These are phyloP conservation scores for Ophraella communa DNA, from an alignment of 2,888 invertebrate genomes.

Conservation along the genomic window DNA sequence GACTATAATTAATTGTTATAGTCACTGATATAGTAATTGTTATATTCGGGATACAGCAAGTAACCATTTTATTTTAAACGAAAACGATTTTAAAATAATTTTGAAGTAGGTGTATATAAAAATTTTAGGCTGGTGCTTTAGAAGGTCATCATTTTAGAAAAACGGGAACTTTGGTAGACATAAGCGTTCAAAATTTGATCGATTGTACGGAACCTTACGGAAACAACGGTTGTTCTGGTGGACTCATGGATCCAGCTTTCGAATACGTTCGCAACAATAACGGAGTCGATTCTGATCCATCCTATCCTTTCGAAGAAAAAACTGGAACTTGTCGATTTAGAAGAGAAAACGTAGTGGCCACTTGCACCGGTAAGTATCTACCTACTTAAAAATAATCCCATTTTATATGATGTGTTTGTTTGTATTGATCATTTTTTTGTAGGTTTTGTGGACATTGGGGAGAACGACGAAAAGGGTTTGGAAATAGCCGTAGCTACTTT, in stretches of 20 bases:
- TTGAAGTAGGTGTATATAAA: neutral
- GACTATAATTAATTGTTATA: too few species aligned
- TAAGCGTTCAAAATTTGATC: conserved; percentile 66
- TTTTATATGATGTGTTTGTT: neutral
- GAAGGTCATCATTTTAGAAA: conserved; percentile 65
- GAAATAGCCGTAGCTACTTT: conserved; percentile 80
- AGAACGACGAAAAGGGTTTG: conserved; percentile 76
- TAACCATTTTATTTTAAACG: too few species aligned
- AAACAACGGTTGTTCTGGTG: conserved; percentile 65
- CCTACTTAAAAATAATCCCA: neutral
- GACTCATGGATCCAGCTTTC: conserved; percentile 63
- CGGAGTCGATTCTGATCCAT: conserved; percentile 65
- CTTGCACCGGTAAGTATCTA: conserved; percentile 49
- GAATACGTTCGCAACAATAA: conserved; percentile 61
- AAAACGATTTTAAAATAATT: neutral
- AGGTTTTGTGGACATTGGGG: conserved; percentile 77
- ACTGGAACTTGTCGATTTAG: conserved; percentile 45
- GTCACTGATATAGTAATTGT: too few species aligned
- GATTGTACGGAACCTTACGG: conserved; percentile 63
- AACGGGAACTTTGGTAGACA: conserved; percentile 61
- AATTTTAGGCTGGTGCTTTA: conserved; percentile 63
- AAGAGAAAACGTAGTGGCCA: conserved; percentile 43
- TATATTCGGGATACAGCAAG: too few species aligned
- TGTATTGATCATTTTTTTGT: conserved; percentile 53
- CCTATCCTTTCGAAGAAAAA: conserved; percentile 62